Conservation (phyloP, 2,888 invertebrate genomes). For the Germaria angustata region DNA sequence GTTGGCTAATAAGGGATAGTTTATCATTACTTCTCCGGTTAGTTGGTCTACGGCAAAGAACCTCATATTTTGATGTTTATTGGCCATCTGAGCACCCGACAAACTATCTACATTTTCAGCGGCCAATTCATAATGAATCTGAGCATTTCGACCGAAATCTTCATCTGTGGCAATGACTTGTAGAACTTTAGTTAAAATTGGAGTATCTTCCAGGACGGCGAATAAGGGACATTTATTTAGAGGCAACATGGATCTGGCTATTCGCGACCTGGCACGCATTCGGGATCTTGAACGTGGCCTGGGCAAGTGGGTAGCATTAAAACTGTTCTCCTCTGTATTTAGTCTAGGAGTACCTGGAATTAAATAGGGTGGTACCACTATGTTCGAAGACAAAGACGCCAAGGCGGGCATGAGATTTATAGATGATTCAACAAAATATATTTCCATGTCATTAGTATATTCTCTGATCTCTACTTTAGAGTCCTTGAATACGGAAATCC, state of each 20-base stretch:
- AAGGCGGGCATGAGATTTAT: constrained; percentile 68
- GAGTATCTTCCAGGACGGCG: constrained; percentile 86
- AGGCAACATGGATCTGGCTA: constrained; percentile 52
- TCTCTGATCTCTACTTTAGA: constrained; percentile 85
- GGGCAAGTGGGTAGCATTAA: constrained; percentile 60
- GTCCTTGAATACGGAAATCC: constrained; percentile 86
- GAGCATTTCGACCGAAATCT: constrained; percentile 86
- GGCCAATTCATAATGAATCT: constrained; percentile 86
- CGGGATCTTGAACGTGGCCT: constrained; percentile 68
- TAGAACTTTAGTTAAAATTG: constrained; percentile 85
- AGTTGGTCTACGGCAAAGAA: constrained; percentile 87
- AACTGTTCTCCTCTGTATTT: constrained; percentile 65
- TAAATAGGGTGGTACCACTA: constrained; percentile 74
- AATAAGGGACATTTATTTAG: constrained; percentile 82
- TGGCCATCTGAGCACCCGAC: constrained; percentile 67
- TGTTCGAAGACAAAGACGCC: constrained; percentile 67
- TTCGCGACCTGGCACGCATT: constrained; percentile 71
- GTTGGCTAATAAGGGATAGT: constrained; percentile 86
- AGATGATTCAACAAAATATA: constrained; percentile 78
- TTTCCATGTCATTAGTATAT: constrained; percentile 82
- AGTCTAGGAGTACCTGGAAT: constrained; percentile 77
- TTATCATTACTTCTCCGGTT: constrained; percentile 88
- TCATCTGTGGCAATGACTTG: constrained; percentile 87
- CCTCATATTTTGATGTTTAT: constrained; percentile 77
- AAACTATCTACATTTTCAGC: constrained; percentile 85